Base-by-base conservation (phyloP, 2,113 vertebrate genomes). In the Corythornis vintsioides region DNA sequence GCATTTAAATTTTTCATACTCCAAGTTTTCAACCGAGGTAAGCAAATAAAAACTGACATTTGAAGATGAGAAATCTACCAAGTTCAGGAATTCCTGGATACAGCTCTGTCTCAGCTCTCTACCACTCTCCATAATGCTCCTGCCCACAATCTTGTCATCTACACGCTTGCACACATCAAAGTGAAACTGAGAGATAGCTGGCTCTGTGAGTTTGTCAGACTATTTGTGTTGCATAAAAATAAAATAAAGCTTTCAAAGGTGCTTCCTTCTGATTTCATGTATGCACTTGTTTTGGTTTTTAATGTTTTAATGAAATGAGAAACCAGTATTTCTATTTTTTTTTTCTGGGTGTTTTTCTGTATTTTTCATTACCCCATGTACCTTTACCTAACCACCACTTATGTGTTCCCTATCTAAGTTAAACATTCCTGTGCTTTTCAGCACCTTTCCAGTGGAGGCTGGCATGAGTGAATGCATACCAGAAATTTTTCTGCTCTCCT, bases 371-470 rank as follows among this genome's bases (percentile, higher is more conserved):
- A n/a, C 60, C 10, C 29, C 48, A 8, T 45, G 61, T 70, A 66
- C 66, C 59, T 84, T 86, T 70, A 59, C 67, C 75, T 71, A 56
- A 22, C 38, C 43, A 43, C 75, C 59, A 92, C 91, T 95, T 88
- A 15, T 0, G 3, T 0, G 2, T 59, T 85, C 77, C 71, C 67
- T 95, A 96, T 96, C 94, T 95, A 96, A 96, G 72, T 89, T 81
- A 96, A 96, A 96, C 92, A 96, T 77, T 92, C 91, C 75, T 25
- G 3, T 56, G 75, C 56, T 71, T 87, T 93, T 64, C 67, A 89
- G 24, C 17, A n/a, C 53, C 57, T 80, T 86, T 71, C 65, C 84
- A 92, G 48, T 17, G 52, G 67, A 61, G 33, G 14, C 19, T 81
- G 55, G 33, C 55, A 85, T 60, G 45, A 86, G 4, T 38, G 52